These are phyloP conservation scores for Cercocebus atys DNA, from an alignment of 2,113 vertebrate species.

Conservation along the genomic window DNA sequence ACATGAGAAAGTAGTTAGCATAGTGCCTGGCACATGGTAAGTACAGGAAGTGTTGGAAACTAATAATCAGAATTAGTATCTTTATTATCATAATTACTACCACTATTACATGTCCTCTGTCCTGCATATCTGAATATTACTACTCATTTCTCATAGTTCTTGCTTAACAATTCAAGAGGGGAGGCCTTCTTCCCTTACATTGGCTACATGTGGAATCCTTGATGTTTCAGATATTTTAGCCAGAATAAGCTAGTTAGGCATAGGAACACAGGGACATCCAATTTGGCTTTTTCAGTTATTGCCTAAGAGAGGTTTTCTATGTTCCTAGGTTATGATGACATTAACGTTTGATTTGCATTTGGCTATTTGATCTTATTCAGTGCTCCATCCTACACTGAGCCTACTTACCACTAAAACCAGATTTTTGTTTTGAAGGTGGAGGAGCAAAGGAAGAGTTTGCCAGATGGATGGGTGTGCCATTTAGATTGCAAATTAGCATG, in stretches of 20 bases:
- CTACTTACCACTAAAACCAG: neutral
- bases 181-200: neutral
- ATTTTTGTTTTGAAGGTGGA: constrained; percentile 41
- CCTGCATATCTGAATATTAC: neutral
- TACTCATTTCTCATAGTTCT: neutral
- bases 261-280: neutral
- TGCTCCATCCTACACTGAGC: neutral
- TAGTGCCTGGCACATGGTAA: neutral
- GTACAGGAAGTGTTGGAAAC: neutral
- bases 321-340: neutral
- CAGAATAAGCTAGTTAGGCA: neutral
- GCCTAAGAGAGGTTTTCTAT: neutral
- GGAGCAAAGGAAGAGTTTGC: constrained; percentile 34
- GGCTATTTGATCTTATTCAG: constrained; percentile 19
- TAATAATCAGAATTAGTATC: neutral
- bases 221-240: neutral
- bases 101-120: neutral
- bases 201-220: neutral
- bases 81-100: neutral
- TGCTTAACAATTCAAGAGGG: neutral
- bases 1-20: neutral
- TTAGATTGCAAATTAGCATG: constrained; percentile 35
- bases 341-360: constrained; percentile 19
- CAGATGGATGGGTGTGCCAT: constrained; percentile 19
- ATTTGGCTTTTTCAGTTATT: neutral